These are phyloP conservation scores for Napeogenes sylphis DNA, from an alignment of 2,888 invertebrate genomes.

Conservation along the genomic window DNA sequence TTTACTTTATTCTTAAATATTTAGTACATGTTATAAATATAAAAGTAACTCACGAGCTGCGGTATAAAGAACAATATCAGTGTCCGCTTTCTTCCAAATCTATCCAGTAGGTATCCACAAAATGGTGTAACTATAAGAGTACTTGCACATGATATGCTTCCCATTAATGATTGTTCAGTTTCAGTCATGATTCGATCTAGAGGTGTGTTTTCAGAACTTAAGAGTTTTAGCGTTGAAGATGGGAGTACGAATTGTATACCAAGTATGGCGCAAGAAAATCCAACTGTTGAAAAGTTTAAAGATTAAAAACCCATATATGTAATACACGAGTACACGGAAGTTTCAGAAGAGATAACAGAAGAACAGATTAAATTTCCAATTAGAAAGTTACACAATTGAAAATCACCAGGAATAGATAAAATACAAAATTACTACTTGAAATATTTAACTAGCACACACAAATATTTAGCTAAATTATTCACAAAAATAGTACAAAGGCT, in stretches of 20 bases:
- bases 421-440: no score
- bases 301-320: conserved; percentile 14
- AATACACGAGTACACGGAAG: no score
- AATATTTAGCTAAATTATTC: no score
- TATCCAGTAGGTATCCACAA: conserved; percentile 43
- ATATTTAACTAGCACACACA: no score
- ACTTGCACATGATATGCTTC: conserved; percentile 54
- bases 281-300: conserved; percentile 39
- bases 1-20: neutral
- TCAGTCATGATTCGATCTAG: conserved; percentile 18
- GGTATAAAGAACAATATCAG: conserved; percentile 38
- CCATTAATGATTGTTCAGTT: conserved; percentile 48
- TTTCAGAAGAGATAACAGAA: no score
- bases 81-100: conserved; percentile 49
- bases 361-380: no score
- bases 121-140: conserved; percentile 48
- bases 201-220: conserved; percentile 53
- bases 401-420: no score
- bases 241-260: conserved; percentile 58
- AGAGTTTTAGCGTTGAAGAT: conserved; percentile 50
- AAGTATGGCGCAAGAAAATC: conserved; percentile 47
- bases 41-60: conserved; percentile 44
- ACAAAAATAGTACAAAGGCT: no score
- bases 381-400: no score
- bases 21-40: neutral